phyloP scores from a whole-genome alignment of 2,113 vertebrate species.

The Alexandromys fortis region DNA sequence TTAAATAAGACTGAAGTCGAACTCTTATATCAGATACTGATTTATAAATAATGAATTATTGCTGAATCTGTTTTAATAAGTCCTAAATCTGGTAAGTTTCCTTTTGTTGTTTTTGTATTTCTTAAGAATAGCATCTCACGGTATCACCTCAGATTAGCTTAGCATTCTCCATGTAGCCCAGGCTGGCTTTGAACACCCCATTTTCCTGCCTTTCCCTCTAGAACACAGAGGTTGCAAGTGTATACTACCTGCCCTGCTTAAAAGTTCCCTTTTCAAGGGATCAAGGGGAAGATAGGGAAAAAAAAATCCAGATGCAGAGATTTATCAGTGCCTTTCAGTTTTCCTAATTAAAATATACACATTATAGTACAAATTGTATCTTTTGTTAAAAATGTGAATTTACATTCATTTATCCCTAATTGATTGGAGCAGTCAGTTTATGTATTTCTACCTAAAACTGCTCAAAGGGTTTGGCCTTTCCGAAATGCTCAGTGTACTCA shows the following conservation, averaged over 20 bases:
- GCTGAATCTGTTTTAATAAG: constrained; percentile 14
- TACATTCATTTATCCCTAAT: neutral
- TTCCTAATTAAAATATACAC: neutral
- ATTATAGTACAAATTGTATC: constrained; percentile 6
- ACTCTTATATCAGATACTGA: constrained; percentile 9
- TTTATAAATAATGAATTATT: neutral
- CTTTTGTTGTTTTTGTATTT: neutral
- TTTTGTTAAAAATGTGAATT: constrained; percentile 28
- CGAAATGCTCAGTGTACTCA: neutral
- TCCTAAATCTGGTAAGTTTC: neutral
- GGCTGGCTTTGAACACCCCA: neutral
- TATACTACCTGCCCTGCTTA: neutral
- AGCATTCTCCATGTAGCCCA: neutral
- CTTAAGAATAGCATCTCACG: neutral
- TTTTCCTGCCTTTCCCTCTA: neutral
- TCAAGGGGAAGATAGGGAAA: neutral
- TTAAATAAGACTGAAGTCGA: neutral
- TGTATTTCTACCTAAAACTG: constrained; percentile 54
- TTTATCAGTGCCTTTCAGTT: neutral
- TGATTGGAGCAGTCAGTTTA: constrained; percentile 24
- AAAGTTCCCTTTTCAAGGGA: neutral
- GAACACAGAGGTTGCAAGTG: neutral
- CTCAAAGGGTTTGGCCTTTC: constrained; percentile 58
- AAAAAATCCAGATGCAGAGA: neutral
- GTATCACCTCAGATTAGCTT: neutral